Evolutionary conservation across 2,113 vertebrate species (phyloP).

Genomic region (Oostethus manadensis): DNA sequence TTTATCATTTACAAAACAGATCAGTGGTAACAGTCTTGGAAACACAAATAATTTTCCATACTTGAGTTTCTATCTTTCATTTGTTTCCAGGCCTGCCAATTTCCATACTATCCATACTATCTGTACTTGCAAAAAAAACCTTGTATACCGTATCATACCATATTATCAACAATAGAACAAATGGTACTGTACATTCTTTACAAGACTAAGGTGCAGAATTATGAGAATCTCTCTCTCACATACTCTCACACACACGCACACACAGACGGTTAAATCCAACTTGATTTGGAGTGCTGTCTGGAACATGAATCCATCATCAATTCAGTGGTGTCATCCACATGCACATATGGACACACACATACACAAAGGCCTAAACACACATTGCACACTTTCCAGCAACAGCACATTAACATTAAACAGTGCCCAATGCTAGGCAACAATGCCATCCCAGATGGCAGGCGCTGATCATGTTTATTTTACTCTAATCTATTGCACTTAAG

Average conservation of each 20-base stretch:
- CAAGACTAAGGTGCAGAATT: background rate
- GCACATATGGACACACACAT: slow-evolving; percentile 27
- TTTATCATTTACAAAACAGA: no score
- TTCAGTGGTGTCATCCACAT: slow-evolving; percentile 40
- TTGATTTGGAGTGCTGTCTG: slow-evolving; percentile 21
- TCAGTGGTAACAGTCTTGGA: no score
- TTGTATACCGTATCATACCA: no score
- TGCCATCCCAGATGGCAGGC: slow-evolving; percentile 62
- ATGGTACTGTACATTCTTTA: no score
- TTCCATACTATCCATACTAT: no score
- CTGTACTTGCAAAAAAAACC: no score
- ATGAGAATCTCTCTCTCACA: background rate
- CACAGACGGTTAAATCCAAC: slow-evolving; percentile 8
- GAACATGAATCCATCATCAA: slow-evolving; percentile 47
- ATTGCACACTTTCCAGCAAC: slow-evolving; percentile 30
- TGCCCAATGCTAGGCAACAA: slow-evolving; percentile 62
- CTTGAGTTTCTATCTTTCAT: no score
- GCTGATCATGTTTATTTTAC: slow-evolving; percentile 71
- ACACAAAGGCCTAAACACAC: slow-evolving; percentile 15
- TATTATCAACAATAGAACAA: no score
- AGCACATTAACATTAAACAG: slow-evolving; percentile 49
- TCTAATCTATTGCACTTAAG: slow-evolving; percentile 66
- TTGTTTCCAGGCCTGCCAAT: no score
- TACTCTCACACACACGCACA: background rate
- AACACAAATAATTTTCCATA: no score